A percentile compares a stretch with the other conserved stretches of the same genome.
phyloP scores from a whole-genome alignment of 2,797 vertebrate genomes.

The Morelia viridis region DNA sequence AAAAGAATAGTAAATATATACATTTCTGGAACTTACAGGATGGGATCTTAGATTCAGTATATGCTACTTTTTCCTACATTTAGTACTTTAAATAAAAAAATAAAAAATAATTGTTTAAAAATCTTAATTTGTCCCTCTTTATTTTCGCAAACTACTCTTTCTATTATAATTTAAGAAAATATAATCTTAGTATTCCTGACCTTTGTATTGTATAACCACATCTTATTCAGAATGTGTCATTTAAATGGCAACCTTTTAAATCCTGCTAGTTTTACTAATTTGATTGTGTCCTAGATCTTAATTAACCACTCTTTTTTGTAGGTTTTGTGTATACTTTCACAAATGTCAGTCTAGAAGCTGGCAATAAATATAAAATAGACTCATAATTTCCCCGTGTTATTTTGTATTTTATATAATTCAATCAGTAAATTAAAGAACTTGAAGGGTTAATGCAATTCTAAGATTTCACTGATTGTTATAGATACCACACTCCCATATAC shows the following conservation, averaged over 20 bases:
- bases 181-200: not conserved
- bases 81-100: not conserved
- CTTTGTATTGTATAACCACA: not conserved
- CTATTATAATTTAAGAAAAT: not conserved
- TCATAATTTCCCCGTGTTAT: conserved; percentile 6
- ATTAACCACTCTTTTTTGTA: not conserved
- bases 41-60: not conserved
- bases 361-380: conserved; percentile 14
- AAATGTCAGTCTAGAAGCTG: conserved; percentile 14
- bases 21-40: not conserved
- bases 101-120: not conserved
- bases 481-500: not conserved
- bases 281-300: conserved; percentile 22
- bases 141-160: not conserved
- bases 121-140: not conserved
- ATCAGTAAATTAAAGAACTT: conserved; percentile 7
- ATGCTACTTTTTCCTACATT: not conserved
- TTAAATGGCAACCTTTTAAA: conserved; percentile 33
- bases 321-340: not conserved
- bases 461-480: conserved; percentile 4
- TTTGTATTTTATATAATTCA: conserved; percentile 20
- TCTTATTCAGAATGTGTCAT: conserved; percentile 10
- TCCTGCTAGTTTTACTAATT: conserved; percentile 28
- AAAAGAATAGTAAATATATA: not conserved
- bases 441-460: conserved; percentile 20